A percentile compares a stretch with the other conserved stretches of the same genome.
phyloP scores from a whole-genome alignment of 2,888 invertebrate species.

The Icerya purchasi region DNA sequence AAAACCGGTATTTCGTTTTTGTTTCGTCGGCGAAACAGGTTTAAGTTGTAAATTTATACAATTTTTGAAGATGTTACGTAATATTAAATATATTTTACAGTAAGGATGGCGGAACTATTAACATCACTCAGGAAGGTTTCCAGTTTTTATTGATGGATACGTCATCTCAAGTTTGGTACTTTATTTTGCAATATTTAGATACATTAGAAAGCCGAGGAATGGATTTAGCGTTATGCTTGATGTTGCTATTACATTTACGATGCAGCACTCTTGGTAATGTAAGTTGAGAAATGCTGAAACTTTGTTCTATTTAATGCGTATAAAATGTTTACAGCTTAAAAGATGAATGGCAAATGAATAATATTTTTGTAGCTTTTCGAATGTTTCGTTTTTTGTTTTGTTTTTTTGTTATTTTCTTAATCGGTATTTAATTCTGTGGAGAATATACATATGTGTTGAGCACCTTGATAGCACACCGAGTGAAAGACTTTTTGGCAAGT shows the following conservation, averaged over 20 bases:
- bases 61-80: neutral
- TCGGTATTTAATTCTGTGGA: too few species aligned
- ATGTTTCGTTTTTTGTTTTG: too few species aligned
- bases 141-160: constrained; percentile 88
- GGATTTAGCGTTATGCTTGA: constrained; percentile 74
- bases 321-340: too few species aligned
- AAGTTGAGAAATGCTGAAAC: constrained; percentile 19
- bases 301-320: too few species aligned
- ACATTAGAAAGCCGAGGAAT: constrained; percentile 71
- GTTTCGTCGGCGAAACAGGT: neutral
- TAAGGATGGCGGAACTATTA: constrained; percentile 56
- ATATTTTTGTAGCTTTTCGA: too few species aligned
- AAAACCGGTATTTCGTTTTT: neutral
- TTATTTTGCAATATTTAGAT: constrained; percentile 85
- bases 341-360: too few species aligned
- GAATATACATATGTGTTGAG: too few species aligned
- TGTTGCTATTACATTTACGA: constrained; percentile 87
- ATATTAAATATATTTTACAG: constrained; percentile 32
- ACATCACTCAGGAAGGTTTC: constrained; percentile 87
- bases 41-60: neutral
- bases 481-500: too few species aligned
- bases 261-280: constrained; percentile 83
- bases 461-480: too few species aligned
- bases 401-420: too few species aligned
- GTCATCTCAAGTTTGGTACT: constrained; percentile 90